Conservation (phyloP, 2,888 invertebrate genomes). For the Iselma pallidipennis region DNA sequence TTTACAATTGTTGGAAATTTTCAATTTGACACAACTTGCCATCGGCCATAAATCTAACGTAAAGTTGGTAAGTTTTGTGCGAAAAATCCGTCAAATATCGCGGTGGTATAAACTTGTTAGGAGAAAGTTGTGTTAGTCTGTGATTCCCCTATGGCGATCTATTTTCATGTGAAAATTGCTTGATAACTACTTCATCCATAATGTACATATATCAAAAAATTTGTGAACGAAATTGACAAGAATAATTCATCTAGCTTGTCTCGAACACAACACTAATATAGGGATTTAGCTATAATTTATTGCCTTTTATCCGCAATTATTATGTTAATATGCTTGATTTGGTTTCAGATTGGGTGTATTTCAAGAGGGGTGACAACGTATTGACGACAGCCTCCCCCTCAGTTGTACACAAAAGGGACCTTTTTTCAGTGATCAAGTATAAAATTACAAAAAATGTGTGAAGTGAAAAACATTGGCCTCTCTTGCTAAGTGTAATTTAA, state of each 20-base stretch:
- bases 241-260: background rate
- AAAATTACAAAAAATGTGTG: slow-evolving; percentile 21
- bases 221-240: slow-evolving; percentile 4
- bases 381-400: background rate
- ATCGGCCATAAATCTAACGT: too few species aligned
- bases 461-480: slow-evolving; percentile 2
- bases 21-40: too few species aligned
- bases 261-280: background rate
- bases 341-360: slow-evolving; percentile 14
- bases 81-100: too few species aligned
- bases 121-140: background rate
- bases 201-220: slow-evolving; percentile 15
- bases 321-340: slow-evolving; percentile 18
- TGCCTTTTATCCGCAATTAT: slow-evolving; percentile 12
- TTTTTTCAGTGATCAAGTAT: slow-evolving; percentile 1
- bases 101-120: too few species aligned
- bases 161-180: slow-evolving; percentile 4
- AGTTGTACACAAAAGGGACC: too few species aligned
- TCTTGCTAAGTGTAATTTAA: slow-evolving; percentile 20
- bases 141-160: background rate
- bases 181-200: slow-evolving; percentile 20
- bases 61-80: too few species aligned
- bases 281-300: slow-evolving; percentile 12
- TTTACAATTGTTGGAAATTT: too few species aligned
- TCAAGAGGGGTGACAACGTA: slow-evolving; percentile 5